Base-by-base conservation (phyloP, 2,888 invertebrate species). In the Athalia circularis region DNA sequence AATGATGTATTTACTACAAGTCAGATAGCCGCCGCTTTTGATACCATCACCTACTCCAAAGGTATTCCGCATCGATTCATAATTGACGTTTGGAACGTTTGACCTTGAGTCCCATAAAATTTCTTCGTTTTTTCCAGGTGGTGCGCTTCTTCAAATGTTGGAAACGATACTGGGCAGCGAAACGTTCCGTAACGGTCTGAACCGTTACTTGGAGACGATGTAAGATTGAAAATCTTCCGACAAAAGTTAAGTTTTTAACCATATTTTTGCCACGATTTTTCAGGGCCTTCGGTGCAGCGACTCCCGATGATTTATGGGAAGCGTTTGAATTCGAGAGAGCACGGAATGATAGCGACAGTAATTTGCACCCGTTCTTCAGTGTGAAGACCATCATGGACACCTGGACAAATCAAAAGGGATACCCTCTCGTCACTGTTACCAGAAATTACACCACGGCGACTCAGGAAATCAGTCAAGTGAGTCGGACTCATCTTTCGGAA, bases 11-110 rank as follows among this genome's bases (percentile, higher is more conserved):
- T 86, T 79, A 91, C 92, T 0, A 92, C 92, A 0, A 90, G 91
- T 0, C 91, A 93, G 81, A 91, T 93, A 77, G 83, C 90, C 3
- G 90, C 91, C 1, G 92, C 92, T n/a, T 93, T 93, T 86, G 93
- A 93, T 82, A 90, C 91, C 15, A 92, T 93, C 0, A 92, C 92
- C 77, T 93, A 94, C 81, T 91, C 92, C 80, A 94, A 94, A 90
- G 93, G n/a, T n/a, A n/a, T n/a, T n/a, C n/a, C n/a, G n/a, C n/a
- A n/a, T n/a, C n/a, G n/a, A n/a, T n/a, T n/a, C n/a, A n/a, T n/a
- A n/a, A n/a, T n/a, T n/a, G n/a, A n/a, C n/a, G n/a, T n/a, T n/a
- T n/a, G n/a, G n/a, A n/a, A n/a, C n/a, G n/a, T n/a, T 54, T 62
- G 11, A 62, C 5, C 7, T 4, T 47, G 11, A 4, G n/a, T 6